Conservation (phyloP, 2,113 vertebrate genomes). For the Delphinus delphis region DNA sequence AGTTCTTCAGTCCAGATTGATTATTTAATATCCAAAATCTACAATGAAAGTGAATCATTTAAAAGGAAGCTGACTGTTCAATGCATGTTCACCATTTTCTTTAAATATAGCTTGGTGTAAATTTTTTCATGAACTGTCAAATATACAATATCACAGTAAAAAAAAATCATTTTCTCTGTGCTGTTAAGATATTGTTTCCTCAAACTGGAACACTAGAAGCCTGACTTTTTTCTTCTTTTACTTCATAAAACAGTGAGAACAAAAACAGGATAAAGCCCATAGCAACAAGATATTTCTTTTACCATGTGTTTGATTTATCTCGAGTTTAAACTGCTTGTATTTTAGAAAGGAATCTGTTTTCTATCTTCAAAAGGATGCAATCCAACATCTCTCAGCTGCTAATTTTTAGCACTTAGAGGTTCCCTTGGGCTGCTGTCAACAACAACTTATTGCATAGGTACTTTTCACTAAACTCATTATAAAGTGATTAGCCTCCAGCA, state of each 20-base stretch:
- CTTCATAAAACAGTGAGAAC: conserved; percentile 63
- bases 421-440: conserved; percentile 84
- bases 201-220: conserved; percentile 52
- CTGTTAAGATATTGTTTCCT: conserved; percentile 54
- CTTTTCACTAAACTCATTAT: conserved; percentile 85
- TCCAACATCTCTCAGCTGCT: conserved; percentile 78
- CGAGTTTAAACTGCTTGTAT: conserved; percentile 74
- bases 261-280: conserved; percentile 76
- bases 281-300: conserved; percentile 75
- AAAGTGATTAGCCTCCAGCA: conserved; percentile 84
- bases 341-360: conserved; percentile 79
- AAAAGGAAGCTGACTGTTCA: conserved; percentile 17
- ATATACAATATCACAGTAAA: conserved; percentile 8
- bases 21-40: conserved; percentile 45
- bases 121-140: conserved; percentile 50
- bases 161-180: conserved; percentile 36
- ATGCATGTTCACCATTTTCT: conserved; percentile 15
- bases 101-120: conserved; percentile 42
- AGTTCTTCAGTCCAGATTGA: background rate
- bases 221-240: conserved; percentile 61
- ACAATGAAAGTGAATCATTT: conserved; percentile 38
- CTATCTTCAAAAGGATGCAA: conserved; percentile 70
- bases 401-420: conserved; percentile 81
- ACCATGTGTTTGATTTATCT: conserved; percentile 81
- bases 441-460: conserved; percentile 83